Conservation (phyloP, 2,888 invertebrate genomes). For the Heliconius charithonia region DNA sequence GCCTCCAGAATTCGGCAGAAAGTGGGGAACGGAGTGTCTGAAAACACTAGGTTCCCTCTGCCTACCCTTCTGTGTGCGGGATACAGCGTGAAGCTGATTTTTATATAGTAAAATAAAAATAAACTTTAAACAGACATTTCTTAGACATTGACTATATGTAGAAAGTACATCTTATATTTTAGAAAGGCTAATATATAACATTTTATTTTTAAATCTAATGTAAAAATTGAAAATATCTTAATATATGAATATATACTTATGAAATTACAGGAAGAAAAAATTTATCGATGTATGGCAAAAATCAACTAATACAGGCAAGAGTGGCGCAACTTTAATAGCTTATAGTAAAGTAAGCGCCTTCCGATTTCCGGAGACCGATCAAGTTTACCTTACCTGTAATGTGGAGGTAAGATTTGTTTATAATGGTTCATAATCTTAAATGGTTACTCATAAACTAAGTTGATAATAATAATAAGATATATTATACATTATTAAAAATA, state of each 20-base stretch:
- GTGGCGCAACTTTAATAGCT: constrained; percentile 86
- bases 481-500: neutral
- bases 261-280: constrained; percentile 83
- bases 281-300: constrained; percentile 86
- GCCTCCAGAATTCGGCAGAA: too few species aligned
- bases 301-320: constrained; percentile 82
- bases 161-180: neutral
- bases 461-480: neutral
- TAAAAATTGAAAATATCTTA: neutral
- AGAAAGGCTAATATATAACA: neutral
- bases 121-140: too few species aligned
- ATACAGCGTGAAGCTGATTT: too few species aligned
- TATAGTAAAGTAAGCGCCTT: constrained; percentile 88
- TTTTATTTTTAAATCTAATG: neutral
- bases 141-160: neutral
- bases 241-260: neutral
- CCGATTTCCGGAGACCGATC: constrained; percentile 88
- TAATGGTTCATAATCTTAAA: neutral
- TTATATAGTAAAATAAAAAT: too few species aligned
- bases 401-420: constrained; percentile 82
- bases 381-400: constrained; percentile 89
- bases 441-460: neutral
- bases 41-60: too few species aligned
- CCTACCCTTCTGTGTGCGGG: too few species aligned
- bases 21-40: too few species aligned